Evolutionary conservation across 1,140 invertebrate species (phyloP).

Genomic region (Trichomalopsis sarcophagae): DNA sequence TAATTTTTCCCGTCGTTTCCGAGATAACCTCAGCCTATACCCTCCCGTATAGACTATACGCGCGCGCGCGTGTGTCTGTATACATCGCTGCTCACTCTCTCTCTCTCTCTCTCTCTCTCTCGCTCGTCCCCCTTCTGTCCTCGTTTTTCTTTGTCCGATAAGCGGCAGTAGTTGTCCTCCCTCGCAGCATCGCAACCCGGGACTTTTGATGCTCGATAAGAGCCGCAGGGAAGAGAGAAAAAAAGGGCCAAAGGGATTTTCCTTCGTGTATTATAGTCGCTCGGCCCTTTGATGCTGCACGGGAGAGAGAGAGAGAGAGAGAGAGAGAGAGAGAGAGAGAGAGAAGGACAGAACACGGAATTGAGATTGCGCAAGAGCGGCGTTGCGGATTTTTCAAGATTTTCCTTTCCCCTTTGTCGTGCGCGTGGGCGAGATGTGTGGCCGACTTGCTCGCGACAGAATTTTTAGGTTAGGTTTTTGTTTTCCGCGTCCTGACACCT

Average conservation of each 20-base stretch:
- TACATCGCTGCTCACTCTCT: background rate
- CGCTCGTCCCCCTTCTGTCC: background rate
- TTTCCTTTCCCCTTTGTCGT: background rate
- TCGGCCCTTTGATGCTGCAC: background rate
- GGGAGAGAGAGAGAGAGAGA: background rate
- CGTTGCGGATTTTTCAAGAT: background rate
- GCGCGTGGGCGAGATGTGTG: too few relatives aligned
- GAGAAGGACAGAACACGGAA: background rate
- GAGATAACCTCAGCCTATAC: background rate
- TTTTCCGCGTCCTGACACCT: too few relatives aligned
- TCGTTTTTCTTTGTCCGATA: slow-evolving; percentile 31
- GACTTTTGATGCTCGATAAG: slow-evolving; percentile 1
- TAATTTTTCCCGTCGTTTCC: background rate
- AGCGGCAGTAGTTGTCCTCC: background rate
- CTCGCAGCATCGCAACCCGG: background rate
- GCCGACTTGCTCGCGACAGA: background rate
- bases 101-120: background rate
- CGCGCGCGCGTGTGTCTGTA: background rate
- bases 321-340: too few relatives aligned
- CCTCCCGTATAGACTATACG: background rate
- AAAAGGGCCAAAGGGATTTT: background rate
- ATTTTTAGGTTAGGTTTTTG: background rate
- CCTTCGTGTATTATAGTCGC: background rate
- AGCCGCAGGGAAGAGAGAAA: background rate
- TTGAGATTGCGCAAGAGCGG: background rate